Percentiles rank a stretch among this genome's conserved stretches.
Conservation (phyloP, 1,140 invertebrate genomes). For the Achatina immaculata region DNA sequence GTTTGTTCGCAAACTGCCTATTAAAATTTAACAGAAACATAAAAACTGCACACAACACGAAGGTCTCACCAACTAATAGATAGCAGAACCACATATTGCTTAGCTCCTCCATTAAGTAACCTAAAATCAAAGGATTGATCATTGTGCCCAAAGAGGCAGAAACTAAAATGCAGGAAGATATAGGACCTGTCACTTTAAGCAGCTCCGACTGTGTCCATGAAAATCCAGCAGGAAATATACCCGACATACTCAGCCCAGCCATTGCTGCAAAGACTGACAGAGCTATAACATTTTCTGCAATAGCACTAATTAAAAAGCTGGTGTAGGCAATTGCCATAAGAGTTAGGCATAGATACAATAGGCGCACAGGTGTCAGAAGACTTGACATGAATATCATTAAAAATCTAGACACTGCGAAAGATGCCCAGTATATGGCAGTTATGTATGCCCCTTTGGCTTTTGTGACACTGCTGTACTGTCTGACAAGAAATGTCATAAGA, state of each 20-base stretch:
- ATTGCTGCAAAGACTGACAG: conserved; percentile 31
- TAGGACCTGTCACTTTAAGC: conserved; percentile 44
- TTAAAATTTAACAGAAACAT: conserved; percentile 15
- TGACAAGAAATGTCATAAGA: conserved; percentile 49
- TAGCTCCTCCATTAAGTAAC: conserved; percentile 47
- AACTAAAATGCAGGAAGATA: conserved; percentile 51
- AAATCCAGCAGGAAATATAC: conserved; percentile 47
- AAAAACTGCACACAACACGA: conserved; percentile 41
- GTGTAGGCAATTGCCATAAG: conserved; percentile 33
- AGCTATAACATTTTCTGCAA: not conserved
- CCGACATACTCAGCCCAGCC: conserved; percentile 45
- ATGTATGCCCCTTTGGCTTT: conserved; percentile 46
- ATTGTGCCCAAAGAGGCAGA: conserved; percentile 44
- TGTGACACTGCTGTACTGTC: conserved; percentile 17
- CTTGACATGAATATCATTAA: conserved; percentile 46
- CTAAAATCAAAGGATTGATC: conserved; percentile 45
- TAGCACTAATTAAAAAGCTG: conserved; percentile 37
- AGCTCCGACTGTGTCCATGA: conserved; percentile 51
- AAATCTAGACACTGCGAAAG: conserved; percentile 45
- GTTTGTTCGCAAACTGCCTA: not conserved
- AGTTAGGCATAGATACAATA: conserved; percentile 34
- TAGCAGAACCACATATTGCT: conserved; percentile 53
- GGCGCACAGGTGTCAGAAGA: conserved; percentile 37
- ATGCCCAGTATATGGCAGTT: conserved; percentile 47
- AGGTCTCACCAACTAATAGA: conserved; percentile 44